Base-by-base conservation (phyloP, 2,888 invertebrate genomes). In the Epistrophe eligans region DNA sequence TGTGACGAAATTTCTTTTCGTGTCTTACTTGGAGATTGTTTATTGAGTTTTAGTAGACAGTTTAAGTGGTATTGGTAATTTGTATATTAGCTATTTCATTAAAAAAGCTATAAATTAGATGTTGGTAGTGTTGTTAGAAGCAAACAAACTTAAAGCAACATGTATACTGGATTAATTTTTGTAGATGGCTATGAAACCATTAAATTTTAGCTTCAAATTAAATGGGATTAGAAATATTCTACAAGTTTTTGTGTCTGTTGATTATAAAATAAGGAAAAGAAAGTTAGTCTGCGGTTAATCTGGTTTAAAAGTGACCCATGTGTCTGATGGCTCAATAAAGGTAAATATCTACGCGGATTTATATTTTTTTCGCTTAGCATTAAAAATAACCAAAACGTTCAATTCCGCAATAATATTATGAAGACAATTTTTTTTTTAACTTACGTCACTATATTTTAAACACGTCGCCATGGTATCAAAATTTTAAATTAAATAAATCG, bases 1-100 rank as follows among this genome's bases (percentile, higher is more conserved):
- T 67, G 71, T 84, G 76, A 72, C 66, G 80, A 80, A 80, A 84
- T 66, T 71, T 71, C 48, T 71, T 57, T 71, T 50, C 13, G 13
- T 15, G 19, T 40, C 10, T 70, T 67, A 2, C 28, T 17, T 79
- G 43, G 13, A 58, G 52, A n/a, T 52, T 82, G 40, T 24, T 19
- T 62, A 45, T 45, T 64, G 64, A 43, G 4, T 45, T 35, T 15
- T 35, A 9, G n/a, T 9, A 19, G 48, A 38, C n/a, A 62, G 2
- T 13, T 48, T 9, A 66, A 45, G 24, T 67, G 10, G 19, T 76
- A 43, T 35, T 58, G 72, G 50, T 24, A 11, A 45, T 62, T 74
- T 74, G 45, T 11, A 55, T 17, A 55, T 17, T 55, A 19, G 9
- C 1, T 7, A 64, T n/a, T 67, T 50, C 8, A 19, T 50, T 6